Evolutionary conservation across 2,888 invertebrate genomes (phyloP), one percentile per base, ranked within the genome.

Genomic region (Idaea dimidiata): DNA sequence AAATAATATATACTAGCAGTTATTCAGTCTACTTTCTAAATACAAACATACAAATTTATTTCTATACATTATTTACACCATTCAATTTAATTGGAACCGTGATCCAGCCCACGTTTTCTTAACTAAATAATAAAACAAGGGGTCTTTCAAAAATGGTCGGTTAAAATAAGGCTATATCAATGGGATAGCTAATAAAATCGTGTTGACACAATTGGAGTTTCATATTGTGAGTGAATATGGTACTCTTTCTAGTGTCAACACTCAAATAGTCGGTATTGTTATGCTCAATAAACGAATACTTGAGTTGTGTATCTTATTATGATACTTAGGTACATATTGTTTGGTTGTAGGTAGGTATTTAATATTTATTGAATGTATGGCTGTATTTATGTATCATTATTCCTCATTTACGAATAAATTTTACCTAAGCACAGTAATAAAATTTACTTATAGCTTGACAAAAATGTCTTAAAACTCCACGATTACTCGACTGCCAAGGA

Each of bases 181-280:
- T 76, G 70, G 72, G 71, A 79, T 66, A 72, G 84, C 82, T 82
- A 83, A 85, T 85, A 84, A 80, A 80, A 80, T 71, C 54, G 63
- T 78, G 78, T 85, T 77, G 79, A 73, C 72, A 68, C 85, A 85
- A 80, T 74, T 85, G 85, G 72, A 60, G 60, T 59, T 62, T 63
- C 74, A 71, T 72, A 71, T 77, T 69, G 70, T 72, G 69, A 70
- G 64, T 69, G 66, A 61, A 66, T 65, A 64, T 55, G 61, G 59
- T 57, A 31, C 8, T 59, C 61, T 43, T 68, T 64, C 66, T 64
- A 62, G 58, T 59, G 61, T 59, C 62, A 66, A 66, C 65, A 64
- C 63, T 66, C 58, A 54, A 66, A 59, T 61, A 64, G 62, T 61
- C 60, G 18, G 60, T 59, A 65, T 66, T 59, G 65, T 67, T 60